Base-by-base conservation (phyloP, 2,797 vertebrate species). In the Synaphobranchus kaupii region DNA sequence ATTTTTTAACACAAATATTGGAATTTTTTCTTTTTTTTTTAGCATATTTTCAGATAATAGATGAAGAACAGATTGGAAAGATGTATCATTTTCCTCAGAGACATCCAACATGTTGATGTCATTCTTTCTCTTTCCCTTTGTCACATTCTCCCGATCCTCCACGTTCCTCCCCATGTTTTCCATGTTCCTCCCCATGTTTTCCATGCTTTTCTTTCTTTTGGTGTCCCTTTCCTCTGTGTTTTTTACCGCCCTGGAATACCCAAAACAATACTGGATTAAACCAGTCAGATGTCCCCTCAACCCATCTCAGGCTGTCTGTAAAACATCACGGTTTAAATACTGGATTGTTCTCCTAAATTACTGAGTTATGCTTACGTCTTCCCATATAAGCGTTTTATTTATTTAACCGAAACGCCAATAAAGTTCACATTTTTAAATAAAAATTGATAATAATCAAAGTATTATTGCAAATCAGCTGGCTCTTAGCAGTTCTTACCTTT, bases 1-100 rank as follows among this genome's bases (percentile, higher is more conserved):
- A 76, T 84, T 71, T 80, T 56, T 83, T 28, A 31, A 84, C 17
- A 82, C 20, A 85, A 68, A n/a, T 8, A 88, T 56, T 68, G 58
- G 2, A 58, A 8, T 17, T 54, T 22, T 56, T 63, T 47, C 52
- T 58, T 50, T 44, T 86, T 3, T 48, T 22, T 34, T 76, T 25
- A 17, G 10, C 48, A 28, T 80, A 2, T 28, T 7, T 3, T 60
- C 25, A 20, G 4, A 0, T 28, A 44, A 60, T 28, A 48, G 52
- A 28, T 84, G 8, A n/a, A 39, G 34, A 83, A 20, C 28, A 31
- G 22, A 48, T 25, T 50, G 47, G 8, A 50, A 60, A 71, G 44
- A 22, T 44, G 4, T 52, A 8, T 81, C 2, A 15, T 8, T 81
- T 54, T 76, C 4, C n/a, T 10, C 63, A 25, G 15, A 9, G 73